Conservation (phyloP, 2,888 invertebrate genomes). For the Spicauda simplicius region DNA sequence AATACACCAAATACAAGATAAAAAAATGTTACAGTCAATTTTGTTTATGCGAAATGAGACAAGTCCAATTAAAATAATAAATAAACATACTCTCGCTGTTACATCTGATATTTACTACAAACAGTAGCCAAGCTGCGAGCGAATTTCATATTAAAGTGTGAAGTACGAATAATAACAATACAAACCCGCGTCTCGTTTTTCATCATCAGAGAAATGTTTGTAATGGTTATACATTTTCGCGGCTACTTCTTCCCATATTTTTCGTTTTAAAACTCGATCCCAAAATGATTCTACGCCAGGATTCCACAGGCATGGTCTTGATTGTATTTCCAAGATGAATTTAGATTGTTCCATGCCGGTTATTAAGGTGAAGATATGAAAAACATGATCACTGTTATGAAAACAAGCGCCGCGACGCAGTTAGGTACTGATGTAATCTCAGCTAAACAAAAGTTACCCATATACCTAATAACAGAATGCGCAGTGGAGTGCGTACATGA, state of each 20-base stretch:
- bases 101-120: too few relatives aligned
- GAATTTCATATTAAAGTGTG: too few relatives aligned
- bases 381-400: not conserved
- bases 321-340: conserved; percentile 21
- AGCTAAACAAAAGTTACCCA: too few relatives aligned
- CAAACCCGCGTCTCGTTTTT: conserved; percentile 5
- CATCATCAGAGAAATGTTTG: conserved; percentile 9
- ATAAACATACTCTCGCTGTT: too few relatives aligned
- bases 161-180: not conserved
- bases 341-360: conserved; percentile 18
- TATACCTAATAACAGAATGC: too few relatives aligned
- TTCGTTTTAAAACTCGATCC: conserved; percentile 7
- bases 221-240: conserved; percentile 2
- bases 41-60: too few relatives aligned
- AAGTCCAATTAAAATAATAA: too few relatives aligned
- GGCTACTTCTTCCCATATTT: conserved; percentile 16
- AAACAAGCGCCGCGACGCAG: not conserved
- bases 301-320: conserved; percentile 18
- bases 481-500: too few relatives aligned
- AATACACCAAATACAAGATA: too few relatives aligned
- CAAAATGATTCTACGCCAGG: not conserved
- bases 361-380: not conserved
- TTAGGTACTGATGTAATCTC: too few relatives aligned
- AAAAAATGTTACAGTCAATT: too few relatives aligned
- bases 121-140: too few relatives aligned